phyloP scores from a whole-genome alignment of 2,113 vertebrate species.

The Strix aluco region DNA sequence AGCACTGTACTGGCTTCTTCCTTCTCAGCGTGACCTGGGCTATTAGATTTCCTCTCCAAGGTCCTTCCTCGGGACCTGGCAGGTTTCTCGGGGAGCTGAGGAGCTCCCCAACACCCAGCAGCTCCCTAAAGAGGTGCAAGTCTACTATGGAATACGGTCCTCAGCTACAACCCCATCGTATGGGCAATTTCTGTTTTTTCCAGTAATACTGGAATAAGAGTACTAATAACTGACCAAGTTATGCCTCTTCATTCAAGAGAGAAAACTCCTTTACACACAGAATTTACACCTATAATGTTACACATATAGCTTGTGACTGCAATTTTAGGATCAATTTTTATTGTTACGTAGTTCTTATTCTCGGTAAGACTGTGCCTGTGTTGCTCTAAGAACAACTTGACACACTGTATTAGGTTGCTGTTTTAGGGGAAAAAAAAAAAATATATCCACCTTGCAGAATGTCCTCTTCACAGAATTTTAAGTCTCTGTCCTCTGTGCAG shows the following conservation, averaged over 20 bases:
- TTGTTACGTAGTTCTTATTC: neutral
- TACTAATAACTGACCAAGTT: neutral
- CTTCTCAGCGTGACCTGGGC: accelerated
- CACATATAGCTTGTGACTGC: neutral
- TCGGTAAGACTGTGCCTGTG: neutral
- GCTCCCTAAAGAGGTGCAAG: neutral
- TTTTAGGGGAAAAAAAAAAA: neutral
- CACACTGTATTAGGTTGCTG: neutral
- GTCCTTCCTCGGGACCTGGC: neutral
- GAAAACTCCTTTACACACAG: neutral
- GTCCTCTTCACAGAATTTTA: neutral
- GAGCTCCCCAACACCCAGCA: neutral
- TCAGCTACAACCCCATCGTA: neutral
- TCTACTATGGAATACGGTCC: accelerated
- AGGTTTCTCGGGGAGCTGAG: neutral
- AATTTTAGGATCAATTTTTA: neutral
- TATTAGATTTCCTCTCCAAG: accelerated
- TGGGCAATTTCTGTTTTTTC: neutral
- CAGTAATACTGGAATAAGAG: neutral
- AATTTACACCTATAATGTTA: neutral
- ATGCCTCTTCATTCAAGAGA: neutral
- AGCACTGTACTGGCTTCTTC: neutral
- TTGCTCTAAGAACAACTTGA: neutral
- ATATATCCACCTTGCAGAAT: neutral
- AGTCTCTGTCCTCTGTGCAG: neutral